Percentiles rank a stretch among this genome's conserved stretches.
phyloP scores from a whole-genome alignment of 92 coral and sea anemone species.

The Anthopleura xanthogrammica region DNA sequence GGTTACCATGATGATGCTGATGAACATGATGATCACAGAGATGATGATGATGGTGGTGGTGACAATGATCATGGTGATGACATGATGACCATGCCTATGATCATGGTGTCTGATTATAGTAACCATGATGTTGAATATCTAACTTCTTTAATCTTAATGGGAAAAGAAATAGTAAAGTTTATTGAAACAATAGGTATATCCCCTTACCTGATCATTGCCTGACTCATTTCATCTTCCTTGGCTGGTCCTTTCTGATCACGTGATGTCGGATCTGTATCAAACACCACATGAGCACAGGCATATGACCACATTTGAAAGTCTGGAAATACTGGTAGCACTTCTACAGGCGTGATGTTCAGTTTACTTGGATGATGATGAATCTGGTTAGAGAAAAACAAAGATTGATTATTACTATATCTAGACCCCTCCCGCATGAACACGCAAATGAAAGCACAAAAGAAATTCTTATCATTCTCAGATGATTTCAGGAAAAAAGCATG shows the following conservation, averaged over 20 bases:
- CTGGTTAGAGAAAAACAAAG: conserved; percentile 27
- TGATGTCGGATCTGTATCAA: conserved; percentile 98
- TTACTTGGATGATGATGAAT: conserved; percentile 96
- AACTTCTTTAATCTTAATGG: too few relatives aligned
- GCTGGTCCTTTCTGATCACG: conserved; percentile 93
- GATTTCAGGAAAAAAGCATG: too few relatives aligned
- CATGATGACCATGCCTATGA: too few relatives aligned
- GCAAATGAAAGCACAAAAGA: background rate
- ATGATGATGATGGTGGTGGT: too few relatives aligned
- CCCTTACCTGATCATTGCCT: conserved; percentile 95
- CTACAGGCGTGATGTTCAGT: conserved; percentile 85
- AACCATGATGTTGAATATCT: too few relatives aligned
- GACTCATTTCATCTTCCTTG: conserved; percentile 93
- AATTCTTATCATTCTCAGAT: too few relatives aligned
- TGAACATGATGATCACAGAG: too few relatives aligned
- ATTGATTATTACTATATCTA: background rate
- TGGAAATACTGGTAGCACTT: conserved; percentile 94
- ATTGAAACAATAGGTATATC: background rate
- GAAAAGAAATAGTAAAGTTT: too few relatives aligned
- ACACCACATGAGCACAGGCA: conserved; percentile 98
- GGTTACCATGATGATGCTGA: too few relatives aligned
- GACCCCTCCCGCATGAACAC: background rate
- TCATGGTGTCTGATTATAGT: too few relatives aligned
- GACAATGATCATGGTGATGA: too few relatives aligned
- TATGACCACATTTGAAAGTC: conserved; percentile 99